phyloP scores from a whole-genome alignment of 1,140 invertebrate genomes.

The Zelostemma sp. region DNA sequence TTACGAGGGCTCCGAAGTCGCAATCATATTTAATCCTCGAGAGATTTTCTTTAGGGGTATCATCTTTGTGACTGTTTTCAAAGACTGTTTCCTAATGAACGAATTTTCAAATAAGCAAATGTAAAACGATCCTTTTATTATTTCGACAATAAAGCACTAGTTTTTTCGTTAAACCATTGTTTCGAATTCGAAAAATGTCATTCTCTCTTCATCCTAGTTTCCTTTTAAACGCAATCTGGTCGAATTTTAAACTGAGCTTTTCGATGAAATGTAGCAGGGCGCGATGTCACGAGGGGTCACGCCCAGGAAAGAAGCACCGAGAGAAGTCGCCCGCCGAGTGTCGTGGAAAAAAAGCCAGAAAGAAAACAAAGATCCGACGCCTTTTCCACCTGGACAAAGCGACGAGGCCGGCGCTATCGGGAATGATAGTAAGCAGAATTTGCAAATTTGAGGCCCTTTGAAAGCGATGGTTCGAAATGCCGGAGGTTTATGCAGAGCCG shows the following conservation, averaged over 20 bases:
- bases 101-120: not conserved
- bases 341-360: conserved; percentile 19
- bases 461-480: no score
- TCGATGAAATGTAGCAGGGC: not conserved
- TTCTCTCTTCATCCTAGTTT: not conserved
- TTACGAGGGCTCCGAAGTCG: no score
- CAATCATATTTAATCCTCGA: not conserved
- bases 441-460: no score
- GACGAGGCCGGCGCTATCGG: no score
- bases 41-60: not conserved
- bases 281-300: not conserved
- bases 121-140: not conserved
- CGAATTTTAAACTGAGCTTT: not conserved
- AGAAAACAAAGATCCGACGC: no score
- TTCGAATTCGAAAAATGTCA: not conserved
- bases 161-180: not conserved
- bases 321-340: conserved; percentile 21
- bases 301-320: not conserved
- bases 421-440: no score
- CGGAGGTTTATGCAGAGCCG: no score
- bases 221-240: not conserved
- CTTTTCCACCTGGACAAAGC: not conserved
- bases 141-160: not conserved
- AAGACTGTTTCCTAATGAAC: not conserved
- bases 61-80: not conserved